phyloP scores from a whole-genome alignment of 2,888 invertebrate species.

The Tupiocoris notatus region DNA sequence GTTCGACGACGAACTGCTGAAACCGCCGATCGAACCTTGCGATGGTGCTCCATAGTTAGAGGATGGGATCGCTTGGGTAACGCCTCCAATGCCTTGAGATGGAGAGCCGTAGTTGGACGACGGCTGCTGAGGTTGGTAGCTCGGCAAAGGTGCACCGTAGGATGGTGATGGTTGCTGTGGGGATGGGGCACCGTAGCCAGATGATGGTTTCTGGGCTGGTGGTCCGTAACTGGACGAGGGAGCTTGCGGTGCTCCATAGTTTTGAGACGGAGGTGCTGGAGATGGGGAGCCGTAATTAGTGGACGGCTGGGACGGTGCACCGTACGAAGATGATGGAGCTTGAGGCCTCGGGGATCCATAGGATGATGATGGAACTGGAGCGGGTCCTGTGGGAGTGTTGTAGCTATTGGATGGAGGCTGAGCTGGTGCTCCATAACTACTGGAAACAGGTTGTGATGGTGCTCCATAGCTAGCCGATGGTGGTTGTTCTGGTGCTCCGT shows the following conservation, averaged over 20 bases:
- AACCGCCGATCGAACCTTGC: conserved; percentile 27
- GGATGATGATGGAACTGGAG: conserved; percentile 39
- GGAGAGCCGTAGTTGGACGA: conserved; percentile 48
- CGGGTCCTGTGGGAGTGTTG: conserved; percentile 37
- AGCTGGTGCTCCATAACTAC: conserved; percentile 30
- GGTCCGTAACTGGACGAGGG: not conserved
- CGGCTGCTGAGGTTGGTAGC: conserved; percentile 37
- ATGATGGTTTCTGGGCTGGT: not conserved
- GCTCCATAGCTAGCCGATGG: conserved; percentile 44
- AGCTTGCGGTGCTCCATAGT: conserved; percentile 38
- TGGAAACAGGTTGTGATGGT: conserved; percentile 46
- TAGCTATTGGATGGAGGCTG: conserved; percentile 37
- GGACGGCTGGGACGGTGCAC: conserved; percentile 42
- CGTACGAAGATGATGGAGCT: conserved; percentile 45
- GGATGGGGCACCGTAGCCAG: conserved; percentile 45
- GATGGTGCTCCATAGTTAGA: conserved; percentile 45
- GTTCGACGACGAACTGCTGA: conserved; percentile 15
- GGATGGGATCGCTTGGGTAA: conserved; percentile 44
- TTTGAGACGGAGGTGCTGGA: conserved; percentile 41
- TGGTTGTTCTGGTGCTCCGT: conserved; percentile 47
- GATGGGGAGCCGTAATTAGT: conserved; percentile 49
- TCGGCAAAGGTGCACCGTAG: conserved; percentile 51
- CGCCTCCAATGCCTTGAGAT: no score
- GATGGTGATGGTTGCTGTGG: conserved; percentile 45
- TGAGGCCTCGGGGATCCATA: conserved; percentile 45